Percentiles rank a stretch among this genome's conserved stretches.
Conservation (phyloP, 2,888 invertebrate genomes). For the Sphinx pinastri region DNA sequence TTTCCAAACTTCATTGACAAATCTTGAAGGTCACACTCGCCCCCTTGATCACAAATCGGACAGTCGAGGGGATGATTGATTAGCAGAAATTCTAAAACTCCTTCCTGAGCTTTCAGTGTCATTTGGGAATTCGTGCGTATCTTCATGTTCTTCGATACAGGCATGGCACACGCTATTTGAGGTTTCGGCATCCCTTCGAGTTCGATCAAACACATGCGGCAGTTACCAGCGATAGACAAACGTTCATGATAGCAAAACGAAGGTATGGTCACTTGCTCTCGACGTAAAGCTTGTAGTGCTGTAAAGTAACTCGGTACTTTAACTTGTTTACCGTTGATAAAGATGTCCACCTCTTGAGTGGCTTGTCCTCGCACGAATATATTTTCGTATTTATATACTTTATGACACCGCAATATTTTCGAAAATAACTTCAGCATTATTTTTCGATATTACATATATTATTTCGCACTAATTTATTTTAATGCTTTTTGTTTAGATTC, state of each 20-base stretch:
- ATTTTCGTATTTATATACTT: constrained; percentile 33
- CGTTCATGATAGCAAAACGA: constrained; percentile 99
- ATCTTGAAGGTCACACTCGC: constrained; percentile 97
- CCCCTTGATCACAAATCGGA: constrained; percentile 99
- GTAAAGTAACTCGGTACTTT: constrained; percentile 97
- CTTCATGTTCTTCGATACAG: constrained; percentile 98
- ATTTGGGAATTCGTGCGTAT: constrained; percentile 97
- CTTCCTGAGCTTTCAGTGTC: constrained; percentile 86
- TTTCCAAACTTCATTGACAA: constrained; percentile 99
- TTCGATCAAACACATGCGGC: constrained; percentile 99
- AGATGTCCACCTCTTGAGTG: constrained; percentile 85
- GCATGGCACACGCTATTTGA: constrained; percentile 99
- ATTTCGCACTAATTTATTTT: not conserved
- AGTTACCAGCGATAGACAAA: constrained; percentile 98
- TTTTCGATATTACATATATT: not conserved
- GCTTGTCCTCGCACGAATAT: constrained; percentile 38
- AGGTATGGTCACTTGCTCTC: constrained; percentile 85
- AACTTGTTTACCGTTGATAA: constrained; percentile 96
- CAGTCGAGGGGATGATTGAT: constrained; percentile 99
- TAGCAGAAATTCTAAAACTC: constrained; percentile 98
- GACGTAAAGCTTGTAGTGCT: constrained; percentile 87
- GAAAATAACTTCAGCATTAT: constrained; percentile 50
- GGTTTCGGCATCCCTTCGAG: constrained; percentile 98
- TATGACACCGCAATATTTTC: constrained; percentile 45
- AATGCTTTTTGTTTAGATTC: not conserved